These are phyloP conservation scores for Drepana arcuata DNA, from an alignment of 1,140 invertebrate genomes.

Conservation along the genomic window DNA sequence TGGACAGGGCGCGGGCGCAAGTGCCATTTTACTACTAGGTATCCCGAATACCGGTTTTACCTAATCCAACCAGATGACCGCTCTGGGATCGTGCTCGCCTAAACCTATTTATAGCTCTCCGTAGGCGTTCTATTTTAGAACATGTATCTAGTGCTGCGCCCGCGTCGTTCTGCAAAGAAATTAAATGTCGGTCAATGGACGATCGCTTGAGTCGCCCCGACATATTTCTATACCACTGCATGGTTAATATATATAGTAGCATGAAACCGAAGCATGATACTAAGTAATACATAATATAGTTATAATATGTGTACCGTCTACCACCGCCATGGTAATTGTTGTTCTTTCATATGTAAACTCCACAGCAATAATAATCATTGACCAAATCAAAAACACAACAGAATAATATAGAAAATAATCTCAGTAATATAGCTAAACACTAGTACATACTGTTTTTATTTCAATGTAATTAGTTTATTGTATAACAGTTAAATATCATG, in stretches of 20 bases:
- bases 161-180: conserved; percentile 37
- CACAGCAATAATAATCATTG: conserved; percentile 22
- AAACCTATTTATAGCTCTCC: conserved; percentile 47
- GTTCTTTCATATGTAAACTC: conserved; percentile 25
- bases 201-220: conserved; percentile 23
- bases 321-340: conserved; percentile 34
- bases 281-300: conserved; percentile 28
- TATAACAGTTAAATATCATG: conserved; percentile 18
- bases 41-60: conserved; percentile 28
- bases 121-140: conserved; percentile 53
- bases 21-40: conserved; percentile 15
- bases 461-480: too few species aligned
- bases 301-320: conserved; percentile 29
- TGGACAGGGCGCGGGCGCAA: conserved; percentile 41
- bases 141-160: conserved; percentile 37
- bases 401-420: conserved; percentile 6
- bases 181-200: conserved; percentile 51
- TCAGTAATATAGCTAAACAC: too few species aligned
- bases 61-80: conserved; percentile 19
- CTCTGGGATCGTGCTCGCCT: background rate
- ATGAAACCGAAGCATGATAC: conserved; percentile 45
- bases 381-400: conserved; percentile 27
- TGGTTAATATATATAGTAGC: conserved; percentile 30
- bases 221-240: conserved; percentile 40
- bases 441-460: too few species aligned